Base-by-base conservation (phyloP, 2,797 vertebrate species). In the Acipenser oxyrinchus region DNA sequence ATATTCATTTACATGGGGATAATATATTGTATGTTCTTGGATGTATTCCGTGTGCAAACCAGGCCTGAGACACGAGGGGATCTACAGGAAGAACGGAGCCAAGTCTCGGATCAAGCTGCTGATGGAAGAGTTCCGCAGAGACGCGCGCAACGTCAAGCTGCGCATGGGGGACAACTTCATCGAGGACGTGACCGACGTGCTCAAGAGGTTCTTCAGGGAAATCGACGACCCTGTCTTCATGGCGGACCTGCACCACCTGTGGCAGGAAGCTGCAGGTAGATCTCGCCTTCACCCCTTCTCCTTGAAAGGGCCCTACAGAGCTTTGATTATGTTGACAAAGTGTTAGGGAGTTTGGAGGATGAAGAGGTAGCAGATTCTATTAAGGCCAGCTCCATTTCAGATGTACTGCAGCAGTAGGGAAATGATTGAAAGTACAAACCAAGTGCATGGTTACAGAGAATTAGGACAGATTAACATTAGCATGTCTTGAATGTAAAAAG, bases 141-240 rank as follows among this genome's bases (percentile, higher is more conserved):
- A 98, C 0, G 96, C 96, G 7, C 89, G 96, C 10, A 95, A 95
- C 0, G 96, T 98, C 74, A 97, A 96, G 66, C 88, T 98, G 61
- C 88, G 95, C 6, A 96, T 95, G 48, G 94, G 87, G 1, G 95
- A 99, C 77, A 94, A 98, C 85, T 98, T 97, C 75, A 94, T 99
- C 0, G 96, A 99, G 75, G 96, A 98, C 0, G 96, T 98, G 75
- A 98, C 96, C 0, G 95, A 98, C 0, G 95, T 96, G 2, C 86
- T 98, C 10, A 99, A 99, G 81, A 91, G 96, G 78, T 98, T 98
- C 84, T 98, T 98, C 82, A 87, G 96, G 1, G 96, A 98, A 78
- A 84, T 98, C 0, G 93, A 97, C 1, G 95, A 98, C 75, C 95
- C 93, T 0, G 76, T 98, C 77, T 96, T 97, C 79, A 95, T 94